Conservation (phyloP, 2,888 invertebrate genomes). For the Clusia tigrina region DNA sequence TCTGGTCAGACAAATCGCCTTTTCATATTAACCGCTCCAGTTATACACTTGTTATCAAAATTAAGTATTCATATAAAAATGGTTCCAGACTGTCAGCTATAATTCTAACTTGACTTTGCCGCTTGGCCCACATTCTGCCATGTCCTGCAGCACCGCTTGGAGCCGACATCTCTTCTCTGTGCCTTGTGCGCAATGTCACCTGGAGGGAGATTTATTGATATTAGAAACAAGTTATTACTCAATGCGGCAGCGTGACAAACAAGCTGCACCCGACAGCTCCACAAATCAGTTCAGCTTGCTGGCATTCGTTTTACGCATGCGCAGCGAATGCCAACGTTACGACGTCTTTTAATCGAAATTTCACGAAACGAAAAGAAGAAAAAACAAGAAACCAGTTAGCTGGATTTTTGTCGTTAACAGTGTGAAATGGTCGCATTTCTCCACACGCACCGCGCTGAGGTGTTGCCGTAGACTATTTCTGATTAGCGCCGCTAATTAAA, state of each 20-base stretch:
- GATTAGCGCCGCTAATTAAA: slow-evolving; percentile 6
- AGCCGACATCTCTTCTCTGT: no score
- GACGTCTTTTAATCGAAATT: neutral
- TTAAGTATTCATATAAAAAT: no score
- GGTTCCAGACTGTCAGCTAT: no score
- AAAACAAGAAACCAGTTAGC: neutral
- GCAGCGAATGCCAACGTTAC: slow-evolving; percentile 2
- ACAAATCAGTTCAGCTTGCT: neutral
- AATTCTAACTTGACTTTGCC: no score
- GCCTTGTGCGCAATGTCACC: no score
- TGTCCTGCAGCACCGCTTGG: no score
- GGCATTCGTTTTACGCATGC: neutral
- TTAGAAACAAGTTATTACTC: neutral
- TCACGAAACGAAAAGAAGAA: neutral
- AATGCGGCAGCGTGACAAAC: neutral
- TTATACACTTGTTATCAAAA: no score
- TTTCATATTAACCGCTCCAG: no score
- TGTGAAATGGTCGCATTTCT: slow-evolving; percentile 4
- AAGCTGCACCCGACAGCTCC: neutral
- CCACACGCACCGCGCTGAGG: neutral
- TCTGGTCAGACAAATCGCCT: no score
- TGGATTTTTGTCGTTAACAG: neutral
- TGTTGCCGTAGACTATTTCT: slow-evolving; percentile 1
- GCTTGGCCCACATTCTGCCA: no score
- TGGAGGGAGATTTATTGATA: neutral